Evolutionary conservation across 2,113 vertebrate genomes (phyloP).

Genomic region (Ramphastos sulfuratus): DNA sequence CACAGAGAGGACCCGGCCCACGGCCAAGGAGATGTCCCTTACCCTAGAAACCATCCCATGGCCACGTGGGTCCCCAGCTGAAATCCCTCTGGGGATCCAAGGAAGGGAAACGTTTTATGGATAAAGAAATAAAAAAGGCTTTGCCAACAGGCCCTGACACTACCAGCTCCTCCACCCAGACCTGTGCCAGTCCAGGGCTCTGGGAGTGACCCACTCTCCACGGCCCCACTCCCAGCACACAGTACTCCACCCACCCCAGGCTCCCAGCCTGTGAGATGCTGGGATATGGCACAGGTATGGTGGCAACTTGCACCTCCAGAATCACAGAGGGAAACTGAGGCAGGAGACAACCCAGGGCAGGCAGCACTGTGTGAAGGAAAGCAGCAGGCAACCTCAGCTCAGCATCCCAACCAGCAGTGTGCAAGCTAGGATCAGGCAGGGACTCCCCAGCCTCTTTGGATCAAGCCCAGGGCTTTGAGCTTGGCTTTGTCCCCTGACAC

Average conservation of each 20-base stretch:
- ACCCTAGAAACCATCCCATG: neutral
- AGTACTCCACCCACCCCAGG: rapidly evolving
- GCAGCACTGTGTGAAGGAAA: rapidly evolving
- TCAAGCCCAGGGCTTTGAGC: neutral
- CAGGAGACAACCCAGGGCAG: neutral
- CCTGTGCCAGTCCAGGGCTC: neutral
- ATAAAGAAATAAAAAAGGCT: neutral
- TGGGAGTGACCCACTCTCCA: neutral
- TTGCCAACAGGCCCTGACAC: neutral
- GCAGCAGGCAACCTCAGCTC: neutral
- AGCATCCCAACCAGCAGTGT: neutral
- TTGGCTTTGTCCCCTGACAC: neutral
- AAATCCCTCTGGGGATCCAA: neutral
- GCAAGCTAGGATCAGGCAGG: neutral
- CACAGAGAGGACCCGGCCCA: rapidly evolving
- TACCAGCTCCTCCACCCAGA: neutral
- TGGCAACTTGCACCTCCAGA: neutral
- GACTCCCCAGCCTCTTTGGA: no score
- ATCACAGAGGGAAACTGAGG: neutral
- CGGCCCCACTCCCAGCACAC: neutral
- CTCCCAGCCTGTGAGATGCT: neutral
- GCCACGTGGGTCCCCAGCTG: neutral
- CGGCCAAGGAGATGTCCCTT: neutral
- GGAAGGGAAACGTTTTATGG: constrained; percentile 30
- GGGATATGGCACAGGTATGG: rapidly evolving